These are phyloP conservation scores for Tinea semifulvella DNA, from an alignment of 2,888 invertebrate species.

Conservation along the genomic window DNA sequence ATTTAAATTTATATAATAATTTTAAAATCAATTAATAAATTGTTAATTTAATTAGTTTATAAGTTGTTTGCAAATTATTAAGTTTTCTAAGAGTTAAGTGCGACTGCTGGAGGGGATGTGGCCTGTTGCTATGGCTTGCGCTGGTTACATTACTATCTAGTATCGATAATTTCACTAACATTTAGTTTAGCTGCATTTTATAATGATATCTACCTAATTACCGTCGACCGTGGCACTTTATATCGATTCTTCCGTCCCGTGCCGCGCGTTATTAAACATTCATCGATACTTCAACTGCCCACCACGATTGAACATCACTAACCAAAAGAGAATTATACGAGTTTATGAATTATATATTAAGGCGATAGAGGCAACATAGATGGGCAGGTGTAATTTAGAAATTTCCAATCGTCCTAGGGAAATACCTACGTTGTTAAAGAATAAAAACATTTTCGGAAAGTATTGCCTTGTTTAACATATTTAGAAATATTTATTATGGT, in stretches of 20 bases:
- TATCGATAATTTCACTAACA: too few species aligned
- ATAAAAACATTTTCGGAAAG: too few species aligned
- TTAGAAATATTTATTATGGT: too few species aligned
- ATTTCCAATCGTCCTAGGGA: too few species aligned
- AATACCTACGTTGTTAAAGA: too few species aligned
- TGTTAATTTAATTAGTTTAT: neutral
- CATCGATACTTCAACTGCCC: constrained; percentile 49
- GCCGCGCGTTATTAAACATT: constrained; percentile 56
- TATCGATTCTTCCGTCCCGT: constrained; percentile 62
- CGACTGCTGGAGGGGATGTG: too few species aligned
- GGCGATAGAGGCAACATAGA: constrained; percentile 1
- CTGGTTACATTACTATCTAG: too few species aligned
- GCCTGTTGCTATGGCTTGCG: too few species aligned
- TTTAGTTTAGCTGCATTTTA: too few species aligned
- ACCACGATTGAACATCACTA: constrained; percentile 36
- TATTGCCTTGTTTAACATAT: too few species aligned
- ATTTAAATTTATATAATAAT: neutral
- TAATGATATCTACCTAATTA: neutral
- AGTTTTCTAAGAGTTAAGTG: too few species aligned
- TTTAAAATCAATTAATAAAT: neutral
- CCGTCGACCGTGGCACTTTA: constrained; percentile 19
- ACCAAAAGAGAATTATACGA: constrained; percentile 27
- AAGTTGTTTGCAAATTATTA: neutral
- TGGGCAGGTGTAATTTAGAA: constrained; percentile 3
- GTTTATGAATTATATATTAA: neutral